phyloP scores from a whole-genome alignment of 2,888 invertebrate genomes.

The Eupeodes latifasciatus region DNA sequence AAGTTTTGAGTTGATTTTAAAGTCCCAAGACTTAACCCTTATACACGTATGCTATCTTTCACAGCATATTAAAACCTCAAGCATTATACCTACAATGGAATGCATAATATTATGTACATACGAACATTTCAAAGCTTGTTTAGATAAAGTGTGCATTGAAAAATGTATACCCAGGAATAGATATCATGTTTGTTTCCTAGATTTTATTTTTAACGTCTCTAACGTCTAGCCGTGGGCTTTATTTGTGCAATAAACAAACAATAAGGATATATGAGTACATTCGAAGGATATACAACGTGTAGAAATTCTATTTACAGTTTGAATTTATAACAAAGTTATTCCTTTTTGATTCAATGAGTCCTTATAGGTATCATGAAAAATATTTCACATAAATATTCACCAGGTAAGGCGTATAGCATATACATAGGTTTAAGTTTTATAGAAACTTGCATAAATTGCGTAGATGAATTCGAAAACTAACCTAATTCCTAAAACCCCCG shows the following conservation, averaged over 20 bases:
- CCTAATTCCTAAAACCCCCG: conserved; percentile 7
- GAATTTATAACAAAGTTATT: neutral
- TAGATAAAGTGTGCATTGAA: neutral
- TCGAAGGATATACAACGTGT: neutral
- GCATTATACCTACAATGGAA: neutral
- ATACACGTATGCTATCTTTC: too few relatives aligned
- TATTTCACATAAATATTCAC: neutral
- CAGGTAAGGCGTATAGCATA: too few relatives aligned
- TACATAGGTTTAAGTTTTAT: neutral
- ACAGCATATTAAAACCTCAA: neutral
- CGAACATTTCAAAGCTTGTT: neutral
- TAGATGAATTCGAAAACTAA: conserved; percentile 3
- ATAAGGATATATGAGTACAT: neutral
- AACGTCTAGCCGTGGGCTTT: conserved; percentile 1
- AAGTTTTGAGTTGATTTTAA: neutral
- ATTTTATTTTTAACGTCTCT: neutral
- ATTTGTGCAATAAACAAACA: conserved; percentile 6
- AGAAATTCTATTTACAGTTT: neutral
- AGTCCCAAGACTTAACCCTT: neutral
- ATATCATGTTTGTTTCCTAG: neutral
- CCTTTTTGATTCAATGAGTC: neutral
- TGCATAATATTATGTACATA: neutral
- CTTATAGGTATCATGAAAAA: too few relatives aligned
- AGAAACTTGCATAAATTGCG: neutral
- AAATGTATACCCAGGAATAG: neutral